Evolutionary conservation across 2,888 invertebrate genomes (phyloP).

Genomic region (Nowickia ferox): DNA sequence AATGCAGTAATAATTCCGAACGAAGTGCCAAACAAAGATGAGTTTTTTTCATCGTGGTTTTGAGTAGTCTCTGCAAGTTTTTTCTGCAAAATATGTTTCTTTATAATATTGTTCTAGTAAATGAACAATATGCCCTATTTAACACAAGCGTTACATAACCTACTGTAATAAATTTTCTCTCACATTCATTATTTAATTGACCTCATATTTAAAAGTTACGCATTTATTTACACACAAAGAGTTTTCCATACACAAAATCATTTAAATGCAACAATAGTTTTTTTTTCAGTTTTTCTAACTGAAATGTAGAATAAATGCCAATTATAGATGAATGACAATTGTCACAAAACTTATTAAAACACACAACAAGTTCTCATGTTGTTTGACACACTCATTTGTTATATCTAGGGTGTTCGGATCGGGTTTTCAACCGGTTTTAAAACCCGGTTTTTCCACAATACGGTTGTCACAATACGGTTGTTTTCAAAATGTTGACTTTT

Average conservation of each 20-base stretch:
- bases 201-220: slow-evolving; percentile 55
- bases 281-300: slow-evolving; percentile 28
- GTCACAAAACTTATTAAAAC: slow-evolving; percentile 44
- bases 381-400: too few species aligned
- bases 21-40: too few species aligned
- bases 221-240: background rate
- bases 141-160: background rate
- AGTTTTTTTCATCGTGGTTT: too few species aligned
- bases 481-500: too few species aligned
- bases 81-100: too few species aligned
- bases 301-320: slow-evolving; percentile 48
- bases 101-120: background rate
- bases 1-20: too few species aligned
- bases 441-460: too few species aligned
- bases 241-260: slow-evolving; percentile 19
- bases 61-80: too few species aligned
- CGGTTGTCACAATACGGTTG: too few species aligned
- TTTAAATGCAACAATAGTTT: slow-evolving; percentile 34
- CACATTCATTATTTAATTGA: slow-evolving; percentile 46
- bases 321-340: slow-evolving; percentile 60
- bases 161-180: slow-evolving; percentile 5
- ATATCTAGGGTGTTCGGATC: too few species aligned
- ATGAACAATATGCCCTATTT: background rate
- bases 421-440: too few species aligned
- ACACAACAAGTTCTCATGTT: background rate